A percentile compares a stretch with the other conserved stretches of the same genome.
These are phyloP conservation scores for Sceloporus undulatus DNA, from an alignment of 2,113 vertebrate species.

Conservation along the genomic window DNA sequence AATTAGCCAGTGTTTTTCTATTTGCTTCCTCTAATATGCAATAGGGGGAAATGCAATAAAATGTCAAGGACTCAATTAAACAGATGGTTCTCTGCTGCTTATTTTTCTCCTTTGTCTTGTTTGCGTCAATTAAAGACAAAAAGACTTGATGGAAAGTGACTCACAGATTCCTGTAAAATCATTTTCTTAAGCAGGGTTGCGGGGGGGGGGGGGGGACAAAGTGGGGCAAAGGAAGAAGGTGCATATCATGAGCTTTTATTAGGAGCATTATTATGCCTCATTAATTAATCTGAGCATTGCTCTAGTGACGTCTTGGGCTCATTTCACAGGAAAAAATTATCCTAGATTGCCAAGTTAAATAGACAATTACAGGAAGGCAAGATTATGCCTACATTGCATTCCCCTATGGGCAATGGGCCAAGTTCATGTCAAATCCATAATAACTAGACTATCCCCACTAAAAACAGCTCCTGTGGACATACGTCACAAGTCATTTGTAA, in stretches of 20 bases:
- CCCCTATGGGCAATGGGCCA: constrained; percentile 86
- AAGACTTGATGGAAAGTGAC: constrained; percentile 77
- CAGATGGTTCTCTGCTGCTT: constrained; percentile 86
- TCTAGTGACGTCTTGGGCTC: constrained; percentile 85
- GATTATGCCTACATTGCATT: constrained; percentile 98
- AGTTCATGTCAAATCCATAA: constrained; percentile 97
- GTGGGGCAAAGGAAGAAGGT: constrained; percentile 77
- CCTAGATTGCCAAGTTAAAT: constrained; percentile 85
- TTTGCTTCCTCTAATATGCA: constrained; percentile 86
- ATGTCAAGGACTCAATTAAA: constrained; percentile 83
- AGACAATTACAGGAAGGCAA: constrained; percentile 99
- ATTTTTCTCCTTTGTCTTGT: constrained; percentile 75
- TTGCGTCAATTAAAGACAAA: constrained; percentile 79
- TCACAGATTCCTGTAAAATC: constrained; percentile 78
- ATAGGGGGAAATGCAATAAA: constrained; percentile 85
- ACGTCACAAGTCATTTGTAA: constrained; percentile 94
- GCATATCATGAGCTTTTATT: constrained; percentile 85
- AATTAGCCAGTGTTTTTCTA: constrained; percentile 83
- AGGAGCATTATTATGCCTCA: constrained; percentile 86
- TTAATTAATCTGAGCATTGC: constrained; percentile 82
- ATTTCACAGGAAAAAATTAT: constrained; percentile 88
- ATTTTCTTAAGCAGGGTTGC: constrained; percentile 70
- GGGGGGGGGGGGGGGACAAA: constrained; percentile 66
- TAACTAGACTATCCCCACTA: constrained; percentile 89
- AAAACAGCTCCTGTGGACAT: constrained; percentile 88